Evolutionary conservation across 1,140 invertebrate species (phyloP), one percentile per base, ranked within the genome.

Genomic region (Chrysopa pallens): DNA sequence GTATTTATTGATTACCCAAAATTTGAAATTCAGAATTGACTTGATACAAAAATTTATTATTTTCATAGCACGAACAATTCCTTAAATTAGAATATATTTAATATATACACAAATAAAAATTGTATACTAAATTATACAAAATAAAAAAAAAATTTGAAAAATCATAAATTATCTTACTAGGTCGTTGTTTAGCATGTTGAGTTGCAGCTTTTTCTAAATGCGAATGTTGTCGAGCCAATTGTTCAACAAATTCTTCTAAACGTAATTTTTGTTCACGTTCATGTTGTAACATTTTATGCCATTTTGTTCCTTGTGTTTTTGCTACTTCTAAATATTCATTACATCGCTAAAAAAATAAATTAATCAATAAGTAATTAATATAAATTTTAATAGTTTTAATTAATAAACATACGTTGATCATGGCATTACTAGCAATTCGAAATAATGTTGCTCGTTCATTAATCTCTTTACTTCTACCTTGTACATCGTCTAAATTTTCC

Each of bases 171-270:
- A 23, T 23, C 56, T 66, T 62, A 72, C 69, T 65, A 46, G 58
- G 53, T 11, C 67, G 61, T 39, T 69, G 69, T 39, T 68, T 53
- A 29, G 70, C 66, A 39, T 72, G 65, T 27, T 75, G 72, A 7
- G 80, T 82, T 4, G 80, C 80, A 11, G 80, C 84, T 61, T 83
- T 78, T 58, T 95, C 91, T 42, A 99, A 68, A 48, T 85, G 80
- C 23, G 89, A 90, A 58, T 98, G 93, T 60, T 99, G 94, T 48
- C 88, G 76, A 2, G 95, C 95, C 38, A 98, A 69, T 52, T 94
- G 89, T 60, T 98, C 94, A 4, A 98, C 86, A 65, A 98, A 89
- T 55, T 96, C 91, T 62, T 98, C 92, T 36, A 98, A 66, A n/a
- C 86, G 72, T 50, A 83, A 69, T 51, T 92, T 79, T 63, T 97